Conservation (phyloP, 2,888 invertebrate species). For the Cyrtodaria siliqua region DNA sequence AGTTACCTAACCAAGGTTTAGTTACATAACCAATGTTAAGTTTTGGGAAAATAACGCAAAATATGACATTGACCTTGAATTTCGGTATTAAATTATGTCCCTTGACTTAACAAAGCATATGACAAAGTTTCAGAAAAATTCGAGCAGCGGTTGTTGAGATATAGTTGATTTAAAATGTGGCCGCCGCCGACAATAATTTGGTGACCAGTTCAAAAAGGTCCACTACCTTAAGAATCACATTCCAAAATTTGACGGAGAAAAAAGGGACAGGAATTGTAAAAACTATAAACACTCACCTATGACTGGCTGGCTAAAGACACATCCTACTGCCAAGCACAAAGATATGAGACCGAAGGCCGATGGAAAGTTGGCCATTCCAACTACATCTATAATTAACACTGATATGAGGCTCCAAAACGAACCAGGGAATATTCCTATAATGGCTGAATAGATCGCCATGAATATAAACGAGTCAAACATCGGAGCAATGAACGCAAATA, state of each 20-base stretch:
- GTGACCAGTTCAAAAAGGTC: neutral
- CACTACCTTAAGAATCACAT: neutral
- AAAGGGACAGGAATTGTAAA: no score
- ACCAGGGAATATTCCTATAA: slow-evolving; percentile 67
- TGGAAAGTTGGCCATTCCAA: slow-evolving; percentile 60
- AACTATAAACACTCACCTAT: slow-evolving; percentile 65
- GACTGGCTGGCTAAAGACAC: slow-evolving; percentile 56
- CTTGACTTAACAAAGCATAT: no score
- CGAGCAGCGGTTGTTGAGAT: no score
- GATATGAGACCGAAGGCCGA: slow-evolving; percentile 63
- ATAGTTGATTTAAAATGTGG: no score
- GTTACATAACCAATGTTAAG: no score
- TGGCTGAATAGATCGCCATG: slow-evolving; percentile 57
- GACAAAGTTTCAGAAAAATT: no score
- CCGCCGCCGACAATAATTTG: no score
- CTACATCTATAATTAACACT: slow-evolving; percentile 64
- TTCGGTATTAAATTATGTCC: no score
- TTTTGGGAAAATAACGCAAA: no score
- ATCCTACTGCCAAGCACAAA: slow-evolving; percentile 51
- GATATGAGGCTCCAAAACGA: slow-evolving; percentile 64
- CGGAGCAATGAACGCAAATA: slow-evolving; percentile 54
- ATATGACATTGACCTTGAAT: no score
- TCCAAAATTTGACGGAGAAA: no score
- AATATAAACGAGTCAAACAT: slow-evolving; percentile 42
- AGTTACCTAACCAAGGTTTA: no score